These are phyloP conservation scores for Hippocampus abdominalis DNA, from an alignment of 2,113 vertebrate species.

Conservation along the genomic window DNA sequence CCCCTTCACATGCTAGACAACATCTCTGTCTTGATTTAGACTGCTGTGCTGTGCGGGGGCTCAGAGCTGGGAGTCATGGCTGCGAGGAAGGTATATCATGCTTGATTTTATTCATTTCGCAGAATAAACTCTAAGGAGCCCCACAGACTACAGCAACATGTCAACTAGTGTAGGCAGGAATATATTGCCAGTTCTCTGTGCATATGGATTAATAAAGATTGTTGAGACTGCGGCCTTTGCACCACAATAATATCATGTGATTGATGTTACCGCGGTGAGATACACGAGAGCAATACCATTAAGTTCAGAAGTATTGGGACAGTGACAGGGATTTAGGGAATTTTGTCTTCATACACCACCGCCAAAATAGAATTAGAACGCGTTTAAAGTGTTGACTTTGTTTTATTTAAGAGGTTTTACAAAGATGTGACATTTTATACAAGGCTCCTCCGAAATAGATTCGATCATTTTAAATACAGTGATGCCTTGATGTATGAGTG, in stretches of 20 bases:
- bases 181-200: not conserved
- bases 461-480: no score
- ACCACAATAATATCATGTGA: constrained; percentile 37
- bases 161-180: not conserved
- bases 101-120: constrained; percentile 32
- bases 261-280: constrained; percentile 37
- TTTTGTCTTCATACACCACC: no score
- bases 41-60: constrained; percentile 23
- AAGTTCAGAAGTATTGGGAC: not conserved
- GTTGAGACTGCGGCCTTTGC: constrained; percentile 15
- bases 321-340: not conserved
- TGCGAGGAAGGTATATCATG: constrained; percentile 30
- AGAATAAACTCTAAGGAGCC: not conserved
- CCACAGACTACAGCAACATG: not conserved
- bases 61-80: constrained; percentile 37
- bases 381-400: no score
- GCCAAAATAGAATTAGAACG: no score
- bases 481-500: no score
- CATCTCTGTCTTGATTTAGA: constrained; percentile 70
- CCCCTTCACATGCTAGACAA: constrained; percentile 61
- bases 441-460: not conserved
- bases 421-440: not conserved
- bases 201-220: constrained; percentile 7
- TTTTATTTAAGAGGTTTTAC: not conserved
- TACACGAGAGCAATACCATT: not conserved